Conservation (phyloP, 2,113 vertebrate genomes). For the Propithecus coquereli region DNA sequence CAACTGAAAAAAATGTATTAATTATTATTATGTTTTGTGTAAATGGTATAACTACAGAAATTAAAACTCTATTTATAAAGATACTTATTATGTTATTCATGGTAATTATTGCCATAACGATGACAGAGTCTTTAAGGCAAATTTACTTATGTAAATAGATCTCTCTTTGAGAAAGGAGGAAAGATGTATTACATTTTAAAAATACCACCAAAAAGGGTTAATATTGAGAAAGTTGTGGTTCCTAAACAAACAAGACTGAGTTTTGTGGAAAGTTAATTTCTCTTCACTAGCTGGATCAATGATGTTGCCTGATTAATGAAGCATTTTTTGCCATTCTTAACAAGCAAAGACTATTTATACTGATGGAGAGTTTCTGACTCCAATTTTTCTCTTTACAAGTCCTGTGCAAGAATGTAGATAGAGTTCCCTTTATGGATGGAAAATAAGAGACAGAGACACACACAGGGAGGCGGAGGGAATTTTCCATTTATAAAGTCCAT, state of each 20-base stretch:
- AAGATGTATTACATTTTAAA: neutral
- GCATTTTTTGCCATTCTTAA: neutral
- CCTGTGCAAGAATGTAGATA: neutral
- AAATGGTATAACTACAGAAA: neutral
- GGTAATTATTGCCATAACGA: neutral
- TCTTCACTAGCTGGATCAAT: neutral
- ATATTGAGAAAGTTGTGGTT: neutral
- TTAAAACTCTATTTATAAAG: slow-evolving; percentile 40
- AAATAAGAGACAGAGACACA: neutral
- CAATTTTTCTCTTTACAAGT: neutral
- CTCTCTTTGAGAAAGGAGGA: neutral
- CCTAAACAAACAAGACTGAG: neutral
- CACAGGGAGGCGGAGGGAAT: neutral
- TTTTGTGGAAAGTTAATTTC: slow-evolving; percentile 9
- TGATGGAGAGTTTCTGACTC: neutral
- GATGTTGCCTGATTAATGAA: neutral
- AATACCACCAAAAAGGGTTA: neutral
- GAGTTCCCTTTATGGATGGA: neutral
- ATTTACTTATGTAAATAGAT: neutral
- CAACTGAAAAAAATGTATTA: neutral
- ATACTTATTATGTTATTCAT: slow-evolving; percentile 12
- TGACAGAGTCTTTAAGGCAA: neutral
- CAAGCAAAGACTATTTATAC: neutral
- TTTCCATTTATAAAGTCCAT: neutral
- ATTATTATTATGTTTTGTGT: neutral